Percentiles rank a stretch among this genome's conserved stretches.
phyloP scores from a whole-genome alignment of 2,113 vertebrate species.

The Apus apus region DNA sequence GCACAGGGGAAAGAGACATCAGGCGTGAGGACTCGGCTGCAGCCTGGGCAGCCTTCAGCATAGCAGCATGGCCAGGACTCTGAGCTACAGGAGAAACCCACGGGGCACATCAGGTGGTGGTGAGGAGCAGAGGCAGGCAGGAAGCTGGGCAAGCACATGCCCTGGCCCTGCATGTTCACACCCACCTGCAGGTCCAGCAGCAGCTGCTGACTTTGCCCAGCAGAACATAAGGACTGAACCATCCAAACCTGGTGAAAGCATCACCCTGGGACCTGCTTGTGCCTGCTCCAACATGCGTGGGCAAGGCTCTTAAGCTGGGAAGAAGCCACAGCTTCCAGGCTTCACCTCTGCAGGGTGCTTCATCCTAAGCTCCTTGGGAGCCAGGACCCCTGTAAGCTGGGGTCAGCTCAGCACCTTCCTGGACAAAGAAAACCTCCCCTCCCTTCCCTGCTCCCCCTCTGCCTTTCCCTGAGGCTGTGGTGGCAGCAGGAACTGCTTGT shows the following conservation, averaged over 20 bases:
- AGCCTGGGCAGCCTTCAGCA: background rate
- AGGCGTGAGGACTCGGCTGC: background rate
- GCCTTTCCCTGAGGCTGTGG: background rate
- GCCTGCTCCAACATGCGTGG: fast-evolving
- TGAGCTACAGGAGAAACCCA: background rate
- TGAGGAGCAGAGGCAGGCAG: background rate
- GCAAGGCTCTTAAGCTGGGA: background rate
- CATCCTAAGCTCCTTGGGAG: background rate
- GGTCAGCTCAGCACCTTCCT: background rate
- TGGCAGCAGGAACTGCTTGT: background rate
- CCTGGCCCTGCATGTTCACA: fast-evolving
- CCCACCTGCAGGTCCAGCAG: background rate
- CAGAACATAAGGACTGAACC: fast-evolving
- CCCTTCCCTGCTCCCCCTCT: background rate
- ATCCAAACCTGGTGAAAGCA: background rate
- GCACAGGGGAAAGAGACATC: fast-evolving
- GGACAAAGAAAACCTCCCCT: background rate
- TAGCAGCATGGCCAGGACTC: background rate
- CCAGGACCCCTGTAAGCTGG: background rate
- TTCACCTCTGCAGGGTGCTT: background rate
- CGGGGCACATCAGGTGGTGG: background rate
- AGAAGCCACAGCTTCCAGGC: background rate
- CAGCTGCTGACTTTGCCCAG: fast-evolving
- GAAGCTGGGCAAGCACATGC: fast-evolving
- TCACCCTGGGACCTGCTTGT: fast-evolving